Evolutionary conservation across 2,113 vertebrate genomes (phyloP).

Genomic region (Gnathonemus echidnorhynchus): DNA sequence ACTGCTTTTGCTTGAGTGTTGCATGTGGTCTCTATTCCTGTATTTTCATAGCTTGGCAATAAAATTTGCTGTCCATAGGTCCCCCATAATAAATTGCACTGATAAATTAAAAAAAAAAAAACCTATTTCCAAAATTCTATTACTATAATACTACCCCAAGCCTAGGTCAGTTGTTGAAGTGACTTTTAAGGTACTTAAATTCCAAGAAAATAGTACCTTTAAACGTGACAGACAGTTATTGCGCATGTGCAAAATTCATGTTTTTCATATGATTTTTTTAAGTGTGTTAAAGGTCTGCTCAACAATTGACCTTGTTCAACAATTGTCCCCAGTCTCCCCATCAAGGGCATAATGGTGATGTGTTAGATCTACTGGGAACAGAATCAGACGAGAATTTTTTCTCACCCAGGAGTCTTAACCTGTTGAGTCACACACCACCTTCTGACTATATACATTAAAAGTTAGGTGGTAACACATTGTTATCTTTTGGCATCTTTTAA

Average conservation of each 20-base stretch:
- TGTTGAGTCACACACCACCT: too few relatives aligned
- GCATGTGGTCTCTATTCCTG: not conserved
- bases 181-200: not conserved
- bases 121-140: not conserved
- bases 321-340: not conserved
- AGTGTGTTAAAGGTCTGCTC: not conserved
- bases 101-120: not conserved
- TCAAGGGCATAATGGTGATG: not conserved
- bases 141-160: not conserved
- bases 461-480: not conserved
- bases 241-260: not conserved
- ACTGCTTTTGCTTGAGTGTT: not conserved
- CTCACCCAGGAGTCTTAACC: too few relatives aligned
- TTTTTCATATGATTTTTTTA: not conserved
- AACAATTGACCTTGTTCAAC: not conserved
- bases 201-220: not conserved
- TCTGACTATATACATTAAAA: too few relatives aligned
- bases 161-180: not conserved
- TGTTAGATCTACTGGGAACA: not conserved
- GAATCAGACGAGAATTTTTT: not conserved
- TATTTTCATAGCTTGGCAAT: not conserved
- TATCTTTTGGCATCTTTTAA: not conserved
- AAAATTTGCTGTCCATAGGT: not conserved
- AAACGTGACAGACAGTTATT: not conserved
- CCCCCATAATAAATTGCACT: not conserved